Evolutionary conservation across 2,113 vertebrate species (phyloP).

Genomic region (Nothocercus nigrocapillus): DNA sequence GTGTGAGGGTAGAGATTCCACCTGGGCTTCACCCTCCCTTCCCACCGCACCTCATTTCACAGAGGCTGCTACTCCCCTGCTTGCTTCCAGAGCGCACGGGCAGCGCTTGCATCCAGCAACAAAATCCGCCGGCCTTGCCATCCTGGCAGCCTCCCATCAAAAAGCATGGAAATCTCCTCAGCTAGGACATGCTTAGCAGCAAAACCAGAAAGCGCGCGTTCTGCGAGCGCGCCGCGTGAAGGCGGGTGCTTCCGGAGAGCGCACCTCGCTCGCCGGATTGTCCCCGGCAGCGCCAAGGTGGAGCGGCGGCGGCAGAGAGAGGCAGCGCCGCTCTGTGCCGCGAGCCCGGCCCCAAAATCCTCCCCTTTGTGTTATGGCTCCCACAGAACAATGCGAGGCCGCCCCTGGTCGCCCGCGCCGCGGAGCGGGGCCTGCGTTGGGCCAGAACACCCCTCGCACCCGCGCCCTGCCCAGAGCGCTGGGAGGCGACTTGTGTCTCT

Average conservation of each 20-base stretch:
- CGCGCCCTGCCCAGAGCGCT: accelerated
- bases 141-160: background rate
- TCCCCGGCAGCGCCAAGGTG: background rate
- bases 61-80: no score
- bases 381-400: background rate
- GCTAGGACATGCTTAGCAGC: background rate
- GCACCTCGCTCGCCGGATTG: background rate
- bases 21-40: background rate
- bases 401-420: background rate
- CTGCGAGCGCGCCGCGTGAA: background rate
- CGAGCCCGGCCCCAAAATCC: background rate
- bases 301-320: background rate
- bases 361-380: background rate
- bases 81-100: background rate
- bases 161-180: background rate
- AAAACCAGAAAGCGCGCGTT: background rate
- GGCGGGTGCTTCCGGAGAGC: background rate
- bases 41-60: background rate
- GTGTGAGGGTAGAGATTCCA: background rate
- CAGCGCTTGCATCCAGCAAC: accelerated
- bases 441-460: background rate
- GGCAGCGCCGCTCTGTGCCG: background rate
- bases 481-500: background rate
- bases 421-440: background rate
- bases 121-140: background rate